Conservation (phyloP, 1,140 invertebrate genomes). For the Zaprionus vittiger region DNA sequence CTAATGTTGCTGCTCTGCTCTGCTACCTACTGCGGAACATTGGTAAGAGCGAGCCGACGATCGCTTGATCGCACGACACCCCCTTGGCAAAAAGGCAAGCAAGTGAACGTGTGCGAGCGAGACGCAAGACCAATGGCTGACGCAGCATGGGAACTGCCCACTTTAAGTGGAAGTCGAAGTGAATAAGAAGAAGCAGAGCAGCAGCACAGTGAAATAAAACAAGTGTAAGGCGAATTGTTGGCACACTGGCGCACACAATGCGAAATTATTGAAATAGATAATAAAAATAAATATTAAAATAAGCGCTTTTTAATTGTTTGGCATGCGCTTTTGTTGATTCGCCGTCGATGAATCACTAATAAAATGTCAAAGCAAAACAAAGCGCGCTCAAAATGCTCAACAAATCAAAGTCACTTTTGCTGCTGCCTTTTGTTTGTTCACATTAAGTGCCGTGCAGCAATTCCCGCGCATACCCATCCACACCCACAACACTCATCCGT, state of each 20-base stretch:
- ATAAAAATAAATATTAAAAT: conserved; percentile 75
- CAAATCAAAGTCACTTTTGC: conserved; percentile 63
- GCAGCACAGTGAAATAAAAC: conserved; percentile 16
- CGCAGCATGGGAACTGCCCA: conserved; percentile 53
- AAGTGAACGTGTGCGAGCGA: conserved; percentile 39
- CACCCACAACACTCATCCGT: conserved; percentile 47
- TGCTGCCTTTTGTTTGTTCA: conserved; percentile 45
- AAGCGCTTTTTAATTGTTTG: conserved; percentile 75
- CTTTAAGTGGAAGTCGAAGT: conserved; percentile 34
- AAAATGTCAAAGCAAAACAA: conserved; percentile 64
- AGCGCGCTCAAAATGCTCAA: conserved; percentile 47
- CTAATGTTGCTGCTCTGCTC: conserved; percentile 41
- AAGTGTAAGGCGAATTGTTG: conserved; percentile 15
- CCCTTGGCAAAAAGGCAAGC: not conserved
- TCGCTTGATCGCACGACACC: conserved; percentile 44
- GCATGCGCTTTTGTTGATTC: conserved; percentile 37
- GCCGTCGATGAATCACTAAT: conserved; percentile 61
- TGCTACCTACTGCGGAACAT: conserved; percentile 17
- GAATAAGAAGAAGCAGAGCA: conserved; percentile 43
- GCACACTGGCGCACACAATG: conserved; percentile 7
- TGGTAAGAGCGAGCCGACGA: conserved; percentile 58
- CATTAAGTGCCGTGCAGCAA: conserved; percentile 37
- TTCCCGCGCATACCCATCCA: conserved; percentile 21
- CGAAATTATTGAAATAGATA: conserved; percentile 48
- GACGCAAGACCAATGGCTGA: conserved; percentile 78